A percentile compares a stretch with the other conserved stretches of the same genome.
Conservation (phyloP, 2,113 vertebrate species). For the Vidua macroura region DNA sequence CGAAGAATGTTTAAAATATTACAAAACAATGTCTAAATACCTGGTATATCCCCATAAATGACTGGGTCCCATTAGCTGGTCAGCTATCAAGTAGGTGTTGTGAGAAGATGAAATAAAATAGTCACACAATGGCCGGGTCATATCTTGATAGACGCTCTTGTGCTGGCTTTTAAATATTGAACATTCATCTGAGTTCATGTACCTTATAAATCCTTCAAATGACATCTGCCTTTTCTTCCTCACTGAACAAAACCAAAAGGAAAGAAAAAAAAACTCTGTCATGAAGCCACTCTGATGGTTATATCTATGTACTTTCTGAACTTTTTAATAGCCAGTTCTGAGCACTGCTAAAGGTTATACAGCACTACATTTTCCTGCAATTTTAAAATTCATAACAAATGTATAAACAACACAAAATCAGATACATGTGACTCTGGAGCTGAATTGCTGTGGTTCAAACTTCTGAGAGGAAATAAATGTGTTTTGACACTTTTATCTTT, state of each 20-base stretch:
- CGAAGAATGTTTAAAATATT: background rate
- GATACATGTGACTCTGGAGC: background rate
- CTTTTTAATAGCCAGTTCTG: background rate
- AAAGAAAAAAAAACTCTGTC: background rate
- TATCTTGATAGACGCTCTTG: slow-evolving; percentile 79
- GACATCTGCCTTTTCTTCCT: slow-evolving; percentile 73
- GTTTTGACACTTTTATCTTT: background rate
- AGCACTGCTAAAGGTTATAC: background rate
- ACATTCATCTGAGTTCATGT: slow-evolving; percentile 79
- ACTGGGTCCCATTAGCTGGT: slow-evolving; percentile 78
- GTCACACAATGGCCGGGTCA: slow-evolving; percentile 78
- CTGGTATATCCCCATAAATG: slow-evolving; percentile 75
- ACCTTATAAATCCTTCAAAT: slow-evolving; percentile 83
- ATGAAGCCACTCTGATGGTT: background rate
- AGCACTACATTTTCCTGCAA: background rate
- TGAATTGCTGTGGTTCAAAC: background rate
- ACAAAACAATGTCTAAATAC: slow-evolving; percentile 48
- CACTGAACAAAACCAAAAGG: slow-evolving; percentile 65
- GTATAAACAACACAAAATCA: background rate
- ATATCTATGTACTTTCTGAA: background rate
- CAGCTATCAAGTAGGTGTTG: slow-evolving; percentile 85
- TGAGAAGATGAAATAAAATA: slow-evolving; percentile 90
- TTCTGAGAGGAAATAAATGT: background rate
- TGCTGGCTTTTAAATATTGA: slow-evolving; percentile 72
- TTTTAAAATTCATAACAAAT: background rate